Evolutionary conservation across 2,888 invertebrate genomes (phyloP), one percentile per base, ranked within the genome.

Genomic region (Ashinkailepas kermadecensis): DNA sequence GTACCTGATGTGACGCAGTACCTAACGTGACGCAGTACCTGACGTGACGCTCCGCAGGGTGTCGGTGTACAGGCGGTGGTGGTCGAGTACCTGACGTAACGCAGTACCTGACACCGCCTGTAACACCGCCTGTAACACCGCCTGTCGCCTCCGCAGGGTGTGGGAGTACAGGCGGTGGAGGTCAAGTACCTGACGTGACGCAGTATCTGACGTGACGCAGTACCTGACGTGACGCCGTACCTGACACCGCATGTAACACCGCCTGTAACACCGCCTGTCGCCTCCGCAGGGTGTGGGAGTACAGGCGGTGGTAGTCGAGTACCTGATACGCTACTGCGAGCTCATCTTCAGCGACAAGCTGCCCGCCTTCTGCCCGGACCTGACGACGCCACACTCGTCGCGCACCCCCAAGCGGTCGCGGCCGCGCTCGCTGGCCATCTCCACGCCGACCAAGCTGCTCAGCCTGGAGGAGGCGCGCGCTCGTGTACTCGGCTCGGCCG

Each of bases 281-380:
- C 54, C 54, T 80, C 74, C 89, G 62, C 94, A 95, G 87, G 95
- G 95, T 2, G 95, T 95, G 39, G 90, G 90, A n/a, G 88, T 90
- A 1, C 92, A 96, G 90, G 98, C 98, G 13, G 96, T 98, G 62
- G 96, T 98, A 79, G 98, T 97, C 0, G 98, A 98, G 89, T 97
- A 96, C 89, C 91, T 99, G 85, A 96, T 98, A 85, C 94, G 95
- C 86, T 86, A 85, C 83, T 85, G 85, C 56, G 94, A 95, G 86
- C 90, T 94, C 81, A 92, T 96, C 84, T 96, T 96, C 88, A 91
- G 92, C 65, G 93, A 94, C 86, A 93, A 92, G 81, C 85, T 86
- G 58, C 86, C 86, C 91, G 83, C 92, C 89, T 85, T 86, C 83
- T 84, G 85, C 9, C 83, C 83, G 57, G 82, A 82, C 64, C 82